These are phyloP conservation scores for Leptestheria dahalacensis DNA, from an alignment of 1,140 invertebrate species.

Conservation along the genomic window DNA sequence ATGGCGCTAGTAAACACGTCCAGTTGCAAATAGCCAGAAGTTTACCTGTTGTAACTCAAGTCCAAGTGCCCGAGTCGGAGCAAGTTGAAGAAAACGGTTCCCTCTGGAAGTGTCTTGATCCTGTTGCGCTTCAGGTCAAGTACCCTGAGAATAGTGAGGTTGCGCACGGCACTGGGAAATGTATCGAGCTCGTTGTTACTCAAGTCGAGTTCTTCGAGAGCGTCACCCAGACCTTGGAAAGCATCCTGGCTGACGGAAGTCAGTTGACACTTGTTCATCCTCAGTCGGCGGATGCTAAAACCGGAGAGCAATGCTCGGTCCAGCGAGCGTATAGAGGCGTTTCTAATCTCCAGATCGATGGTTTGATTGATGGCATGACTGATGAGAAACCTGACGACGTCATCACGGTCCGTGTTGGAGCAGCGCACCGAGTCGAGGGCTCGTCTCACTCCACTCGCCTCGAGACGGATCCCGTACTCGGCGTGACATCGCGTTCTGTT, in stretches of 20 bases:
- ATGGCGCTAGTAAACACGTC: neutral
- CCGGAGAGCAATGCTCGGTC: neutral
- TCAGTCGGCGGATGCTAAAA: neutral
- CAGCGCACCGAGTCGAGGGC: neutral
- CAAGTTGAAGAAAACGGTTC: constrained; percentile 6
- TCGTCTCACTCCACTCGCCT: neutral
- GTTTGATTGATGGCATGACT: neutral
- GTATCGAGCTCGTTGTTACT: constrained; percentile 22
- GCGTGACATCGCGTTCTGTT: neutral
- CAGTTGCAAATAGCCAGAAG: neutral
- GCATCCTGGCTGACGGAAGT: constrained; percentile 19
- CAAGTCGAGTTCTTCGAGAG: constrained; percentile 23
- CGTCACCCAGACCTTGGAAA: constrained; percentile 21
- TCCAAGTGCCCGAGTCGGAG: constrained; percentile 16
- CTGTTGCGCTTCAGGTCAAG: constrained; percentile 26
- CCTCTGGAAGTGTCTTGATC: constrained; percentile 20
- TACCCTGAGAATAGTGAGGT: constrained; percentile 12
- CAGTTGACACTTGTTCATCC: constrained; percentile 13
- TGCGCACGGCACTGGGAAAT: constrained; percentile 15
- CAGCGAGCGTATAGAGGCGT: neutral
- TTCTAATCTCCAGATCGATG: constrained; percentile 1
- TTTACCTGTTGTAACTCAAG: constrained; percentile 17
- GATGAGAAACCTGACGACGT: neutral
- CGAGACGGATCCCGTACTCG: constrained; percentile 2
- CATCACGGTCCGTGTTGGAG: neutral